Conservation (phyloP, 2,113 vertebrate genomes). For the Dasypus novemcinctus region DNA sequence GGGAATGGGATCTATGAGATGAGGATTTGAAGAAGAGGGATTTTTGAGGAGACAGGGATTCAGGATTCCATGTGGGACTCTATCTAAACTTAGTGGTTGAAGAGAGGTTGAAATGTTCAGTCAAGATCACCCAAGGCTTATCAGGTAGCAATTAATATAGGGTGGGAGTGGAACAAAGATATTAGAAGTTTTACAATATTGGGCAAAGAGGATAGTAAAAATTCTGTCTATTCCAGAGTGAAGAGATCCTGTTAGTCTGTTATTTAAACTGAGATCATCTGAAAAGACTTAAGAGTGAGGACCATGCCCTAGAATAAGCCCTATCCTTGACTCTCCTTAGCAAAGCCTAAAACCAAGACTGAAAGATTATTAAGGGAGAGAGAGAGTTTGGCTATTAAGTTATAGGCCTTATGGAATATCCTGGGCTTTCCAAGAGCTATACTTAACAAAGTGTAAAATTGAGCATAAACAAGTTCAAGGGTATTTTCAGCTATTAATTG, state of each 20-base stretch:
- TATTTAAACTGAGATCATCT: background rate
- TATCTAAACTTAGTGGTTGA: background rate
- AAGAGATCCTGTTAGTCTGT: background rate
- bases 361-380: background rate
- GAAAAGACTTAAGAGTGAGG: background rate
- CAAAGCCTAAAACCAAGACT: background rate
- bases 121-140: background rate
- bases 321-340: background rate
- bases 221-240: background rate
- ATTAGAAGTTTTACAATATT: background rate
- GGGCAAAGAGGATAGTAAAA: background rate
- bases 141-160: background rate
- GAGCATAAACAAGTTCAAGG: background rate
- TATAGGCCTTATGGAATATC: background rate
- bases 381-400: background rate
- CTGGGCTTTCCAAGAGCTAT: background rate
- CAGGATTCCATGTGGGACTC: background rate
- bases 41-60: rapidly evolving
- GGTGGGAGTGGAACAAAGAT: background rate
- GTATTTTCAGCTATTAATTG: background rate
- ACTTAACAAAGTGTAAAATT: background rate
- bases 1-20: background rate
- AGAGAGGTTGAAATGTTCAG: background rate
- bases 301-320: background rate
- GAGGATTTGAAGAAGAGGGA: background rate